A percentile compares a stretch with the other conserved stretches of the same genome.
Evolutionary conservation across 2,797 vertebrate species (phyloP).

Genomic region (Alauda arvensis): DNA sequence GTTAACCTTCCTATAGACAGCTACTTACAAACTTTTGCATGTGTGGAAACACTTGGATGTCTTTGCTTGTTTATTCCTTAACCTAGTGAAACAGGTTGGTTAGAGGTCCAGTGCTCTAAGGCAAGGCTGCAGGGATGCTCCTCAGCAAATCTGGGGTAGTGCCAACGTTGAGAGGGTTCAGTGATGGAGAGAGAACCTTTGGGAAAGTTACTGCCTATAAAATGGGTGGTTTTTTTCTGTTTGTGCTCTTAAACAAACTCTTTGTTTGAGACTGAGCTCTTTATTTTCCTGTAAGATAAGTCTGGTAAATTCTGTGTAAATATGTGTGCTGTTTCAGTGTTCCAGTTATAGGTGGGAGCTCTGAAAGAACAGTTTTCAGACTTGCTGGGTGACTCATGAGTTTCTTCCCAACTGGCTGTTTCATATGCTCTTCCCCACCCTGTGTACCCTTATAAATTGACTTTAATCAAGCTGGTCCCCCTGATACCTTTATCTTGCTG

Average conservation of each 20-base stretch:
- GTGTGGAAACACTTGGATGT: background rate
- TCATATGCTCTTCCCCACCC: background rate
- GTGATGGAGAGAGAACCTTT: background rate
- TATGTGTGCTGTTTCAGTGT: background rate
- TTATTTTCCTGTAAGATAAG: background rate
- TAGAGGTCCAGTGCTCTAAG: background rate
- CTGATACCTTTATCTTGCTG: background rate
- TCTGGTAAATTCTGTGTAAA: background rate
- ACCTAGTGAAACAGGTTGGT: background rate
- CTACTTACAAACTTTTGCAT: background rate
- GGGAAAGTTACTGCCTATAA: background rate
- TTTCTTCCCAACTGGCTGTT: background rate
- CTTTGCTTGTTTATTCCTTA: background rate
- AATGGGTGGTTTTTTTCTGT: background rate
- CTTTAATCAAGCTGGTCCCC: constrained; percentile 15
- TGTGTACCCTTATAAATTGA: background rate
- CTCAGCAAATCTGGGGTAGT: background rate
- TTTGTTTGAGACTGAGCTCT: background rate
- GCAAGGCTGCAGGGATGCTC: background rate
- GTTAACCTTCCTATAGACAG: background rate
- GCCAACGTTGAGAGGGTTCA: background rate
- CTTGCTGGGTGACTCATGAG: background rate
- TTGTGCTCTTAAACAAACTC: background rate
- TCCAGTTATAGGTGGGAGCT: background rate
- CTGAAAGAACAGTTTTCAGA: background rate